These are phyloP conservation scores for Drosophila peninsularis DNA, from an alignment of 2,888 invertebrate species.

Conservation along the genomic window DNA sequence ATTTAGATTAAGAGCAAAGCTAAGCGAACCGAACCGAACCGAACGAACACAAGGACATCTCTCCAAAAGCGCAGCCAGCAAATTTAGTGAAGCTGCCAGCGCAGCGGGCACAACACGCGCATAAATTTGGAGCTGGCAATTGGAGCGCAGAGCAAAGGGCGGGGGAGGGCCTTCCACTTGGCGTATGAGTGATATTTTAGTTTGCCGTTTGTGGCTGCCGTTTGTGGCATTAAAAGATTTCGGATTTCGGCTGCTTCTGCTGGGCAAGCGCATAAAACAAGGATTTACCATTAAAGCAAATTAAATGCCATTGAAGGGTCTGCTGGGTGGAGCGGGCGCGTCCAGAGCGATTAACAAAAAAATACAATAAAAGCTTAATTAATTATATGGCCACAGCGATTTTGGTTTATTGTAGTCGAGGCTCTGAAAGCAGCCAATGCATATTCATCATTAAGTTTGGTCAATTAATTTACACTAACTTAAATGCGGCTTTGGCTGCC, in stretches of 20 bases:
- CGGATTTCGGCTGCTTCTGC: constrained; percentile 28
- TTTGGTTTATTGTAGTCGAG: constrained; percentile 55
- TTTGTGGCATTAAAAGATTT: constrained; percentile 76
- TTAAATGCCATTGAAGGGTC: constrained; percentile 64
- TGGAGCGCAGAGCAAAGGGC: not conserved
- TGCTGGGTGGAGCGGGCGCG: not conserved
- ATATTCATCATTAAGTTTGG: constrained; percentile 61
- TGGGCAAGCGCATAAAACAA: constrained; percentile 57
- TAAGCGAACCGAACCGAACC: constrained; percentile 25
- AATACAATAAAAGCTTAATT: constrained; percentile 72
- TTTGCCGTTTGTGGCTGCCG: constrained; percentile 63
- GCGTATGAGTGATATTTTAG: constrained; percentile 78
- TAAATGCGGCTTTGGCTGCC: constrained; percentile 35
- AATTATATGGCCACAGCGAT: constrained; percentile 68
- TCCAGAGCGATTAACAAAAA: constrained; percentile 38
- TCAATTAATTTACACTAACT: constrained; percentile 56
- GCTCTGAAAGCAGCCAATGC: constrained; percentile 14
- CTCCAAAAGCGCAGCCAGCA: constrained; percentile 33
- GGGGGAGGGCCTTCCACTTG: constrained; percentile 33
- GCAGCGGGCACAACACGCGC: constrained; percentile 51
- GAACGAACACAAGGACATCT: constrained; percentile 31
- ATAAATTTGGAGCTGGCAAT: constrained; percentile 52
- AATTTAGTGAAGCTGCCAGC: constrained; percentile 42
- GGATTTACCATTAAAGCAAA: constrained; percentile 81
- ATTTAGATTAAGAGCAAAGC: constrained; percentile 80